Conservation (phyloP, 2,797 vertebrate species). For the Rhinella marina region DNA sequence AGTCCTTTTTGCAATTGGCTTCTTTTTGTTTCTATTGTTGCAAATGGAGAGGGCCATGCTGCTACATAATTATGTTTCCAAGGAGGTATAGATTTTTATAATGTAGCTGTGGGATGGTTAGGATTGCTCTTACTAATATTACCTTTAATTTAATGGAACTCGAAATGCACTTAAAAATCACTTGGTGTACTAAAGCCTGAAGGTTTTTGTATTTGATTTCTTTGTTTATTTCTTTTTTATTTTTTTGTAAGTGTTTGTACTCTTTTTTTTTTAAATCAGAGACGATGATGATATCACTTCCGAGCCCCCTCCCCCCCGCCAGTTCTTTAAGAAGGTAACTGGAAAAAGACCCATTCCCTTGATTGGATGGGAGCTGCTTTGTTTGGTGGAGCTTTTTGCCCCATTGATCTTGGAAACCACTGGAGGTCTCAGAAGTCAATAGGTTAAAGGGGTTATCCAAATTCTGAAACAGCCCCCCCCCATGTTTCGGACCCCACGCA, state of each 20-base stretch:
- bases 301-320: neutral
- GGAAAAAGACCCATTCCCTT: neutral
- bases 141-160: slow-evolving; percentile 37
- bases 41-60: slow-evolving; percentile 47
- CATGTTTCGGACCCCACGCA: too few species aligned
- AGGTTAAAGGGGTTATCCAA: too few species aligned
- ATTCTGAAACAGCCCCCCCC: too few species aligned
- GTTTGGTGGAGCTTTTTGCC: neutral
- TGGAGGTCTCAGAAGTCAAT: too few species aligned
- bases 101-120: slow-evolving; percentile 48
- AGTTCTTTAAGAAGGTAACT: neutral
- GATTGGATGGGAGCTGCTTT: neutral
- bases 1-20: slow-evolving; percentile 43
- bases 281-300: neutral
- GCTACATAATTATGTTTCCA: slow-evolving; percentile 59
- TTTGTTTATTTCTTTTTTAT: slow-evolving; percentile 7
- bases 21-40: slow-evolving; percentile 61
- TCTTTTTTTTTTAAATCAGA: neutral
- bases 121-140: slow-evolving; percentile 39
- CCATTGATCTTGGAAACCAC: neutral
- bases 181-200: neutral
- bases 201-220: neutral
- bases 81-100: slow-evolving; percentile 57
- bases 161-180: slow-evolving; percentile 33
- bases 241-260: neutral